phyloP scores from a whole-genome alignment of 2,113 vertebrate species.

The Lethenteron camtschaticum region DNA sequence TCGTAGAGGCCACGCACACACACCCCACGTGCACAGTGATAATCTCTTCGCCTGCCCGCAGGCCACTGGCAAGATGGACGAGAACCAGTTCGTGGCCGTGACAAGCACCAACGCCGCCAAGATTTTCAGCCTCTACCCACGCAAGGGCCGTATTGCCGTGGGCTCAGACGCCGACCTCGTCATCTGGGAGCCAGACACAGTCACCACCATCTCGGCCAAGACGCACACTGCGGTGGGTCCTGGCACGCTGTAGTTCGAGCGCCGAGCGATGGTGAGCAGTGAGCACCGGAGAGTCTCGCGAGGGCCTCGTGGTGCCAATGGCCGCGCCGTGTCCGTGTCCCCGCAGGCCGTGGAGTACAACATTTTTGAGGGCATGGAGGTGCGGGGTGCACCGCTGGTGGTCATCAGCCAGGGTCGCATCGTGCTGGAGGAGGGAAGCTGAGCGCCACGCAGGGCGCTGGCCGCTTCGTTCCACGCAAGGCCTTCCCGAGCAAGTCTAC shows the following conservation, averaged over 20 bases:
- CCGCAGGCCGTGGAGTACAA: constrained; percentile 71
- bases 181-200: constrained; percentile 80
- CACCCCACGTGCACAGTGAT: neutral
- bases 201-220: constrained; percentile 78
- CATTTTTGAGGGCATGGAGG: constrained; percentile 86
- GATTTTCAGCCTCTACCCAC: constrained; percentile 87
- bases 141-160: constrained; percentile 80
- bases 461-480: constrained; percentile 64
- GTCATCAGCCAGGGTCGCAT: constrained; percentile 93
- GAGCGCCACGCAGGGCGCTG: constrained; percentile 49
- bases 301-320: too few species aligned
- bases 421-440: constrained; percentile 68
- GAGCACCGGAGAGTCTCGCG: too few species aligned
- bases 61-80: constrained; percentile 95
- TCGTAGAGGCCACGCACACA: too few species aligned
- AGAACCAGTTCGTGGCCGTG: constrained; percentile 91
- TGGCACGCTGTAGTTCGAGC: too few species aligned
- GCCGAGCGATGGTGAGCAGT: too few species aligned
- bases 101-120: constrained; percentile 95
- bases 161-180: constrained; percentile 78
- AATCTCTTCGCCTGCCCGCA: constrained; percentile 16
- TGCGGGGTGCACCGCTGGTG: constrained; percentile 53
- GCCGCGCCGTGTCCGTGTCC: too few species aligned
- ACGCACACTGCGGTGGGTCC: constrained; percentile 62
- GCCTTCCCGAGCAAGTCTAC: constrained; percentile 76